Conservation (phyloP, 2,113 vertebrate species). For the Rhegmatorhina hoffmannsi region DNA sequence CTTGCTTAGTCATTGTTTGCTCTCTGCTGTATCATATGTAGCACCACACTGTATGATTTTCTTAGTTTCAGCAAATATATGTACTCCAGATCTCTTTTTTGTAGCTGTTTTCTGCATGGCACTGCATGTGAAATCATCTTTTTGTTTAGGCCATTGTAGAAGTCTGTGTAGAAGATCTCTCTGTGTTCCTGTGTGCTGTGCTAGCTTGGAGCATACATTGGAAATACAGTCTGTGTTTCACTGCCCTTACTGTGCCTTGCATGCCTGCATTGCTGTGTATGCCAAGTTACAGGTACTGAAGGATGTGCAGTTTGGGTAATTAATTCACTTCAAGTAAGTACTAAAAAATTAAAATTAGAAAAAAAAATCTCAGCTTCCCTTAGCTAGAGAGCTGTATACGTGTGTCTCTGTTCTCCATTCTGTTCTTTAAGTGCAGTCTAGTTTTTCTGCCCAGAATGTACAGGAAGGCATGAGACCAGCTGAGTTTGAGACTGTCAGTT, state of each 20-base stretch:
- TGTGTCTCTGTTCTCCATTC: background rate
- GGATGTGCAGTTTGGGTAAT: background rate
- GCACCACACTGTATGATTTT: background rate
- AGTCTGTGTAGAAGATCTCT: background rate
- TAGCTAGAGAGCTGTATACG: background rate
- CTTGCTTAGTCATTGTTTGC: constrained; percentile 30
- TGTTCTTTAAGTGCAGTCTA: background rate
- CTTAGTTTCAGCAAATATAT: constrained; percentile 19
- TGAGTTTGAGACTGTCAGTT: background rate
- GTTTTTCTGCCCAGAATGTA: background rate
- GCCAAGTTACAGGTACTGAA: constrained; percentile 30
- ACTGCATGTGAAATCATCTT: constrained; percentile 16
- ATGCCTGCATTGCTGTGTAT: background rate
- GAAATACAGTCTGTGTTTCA: background rate
- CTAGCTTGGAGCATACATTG: background rate
- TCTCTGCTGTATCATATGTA: background rate
- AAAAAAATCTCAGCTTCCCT: background rate
- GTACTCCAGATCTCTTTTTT: background rate
- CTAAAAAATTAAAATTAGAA: background rate
- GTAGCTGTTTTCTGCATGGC: constrained; percentile 58
- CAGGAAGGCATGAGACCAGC: background rate
- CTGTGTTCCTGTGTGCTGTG: background rate
- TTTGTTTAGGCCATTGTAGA: background rate
- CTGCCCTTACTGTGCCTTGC: constrained; percentile 15
- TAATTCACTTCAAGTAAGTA: constrained; percentile 28